Base-by-base conservation (phyloP, 1,140 invertebrate species). In the Neodiprion fabricii region DNA sequence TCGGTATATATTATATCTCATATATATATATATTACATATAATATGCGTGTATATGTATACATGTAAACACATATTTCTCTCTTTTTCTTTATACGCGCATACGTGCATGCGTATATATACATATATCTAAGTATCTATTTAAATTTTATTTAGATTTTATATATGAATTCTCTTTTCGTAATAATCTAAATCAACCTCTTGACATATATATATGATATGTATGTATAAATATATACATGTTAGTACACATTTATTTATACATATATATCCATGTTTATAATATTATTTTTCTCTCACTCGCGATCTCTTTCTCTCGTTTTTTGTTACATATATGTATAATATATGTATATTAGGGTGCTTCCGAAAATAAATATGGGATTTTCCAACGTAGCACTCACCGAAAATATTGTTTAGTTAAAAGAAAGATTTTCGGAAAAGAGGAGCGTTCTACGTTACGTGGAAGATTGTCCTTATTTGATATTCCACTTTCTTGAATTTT, bases 101-200 rank as follows among this genome's bases (percentile, higher is more conserved):
- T 76, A 78, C 72, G 69, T 75, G 65, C 40, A 75, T 75, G 48
- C 71, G 76, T 48, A 72, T 76, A 17, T 79, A 78, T 79, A 78
- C 53, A 72, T 73, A 75, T 72, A 75, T 76, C 74, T 78, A 79
- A 76, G 76, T 75, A 70, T 78, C 67, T 73, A 74, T 76, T 74
- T 81, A 80, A 75, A 49, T 80, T 66, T 73, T 78, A 73, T 82
- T 75, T 80, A 76, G 77, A 78, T 79, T 69, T 75, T 72, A 75
- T 83, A 82, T 84, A 80, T 84, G 79, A 82, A 80, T 84, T 81
- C 75, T 83, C 77, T 84, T 80, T 82, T 17, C 21, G 67, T 77
- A 82, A 82, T 81, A 84, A 78, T 79, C 80, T 85, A 84, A 78
- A 78, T 79, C 72, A 82, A 80, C 74, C 47, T 75, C 75, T 77